These are phyloP conservation scores for Mirounga angustirostris DNA, from an alignment of 2,113 vertebrate genomes.

Conservation along the genomic window DNA sequence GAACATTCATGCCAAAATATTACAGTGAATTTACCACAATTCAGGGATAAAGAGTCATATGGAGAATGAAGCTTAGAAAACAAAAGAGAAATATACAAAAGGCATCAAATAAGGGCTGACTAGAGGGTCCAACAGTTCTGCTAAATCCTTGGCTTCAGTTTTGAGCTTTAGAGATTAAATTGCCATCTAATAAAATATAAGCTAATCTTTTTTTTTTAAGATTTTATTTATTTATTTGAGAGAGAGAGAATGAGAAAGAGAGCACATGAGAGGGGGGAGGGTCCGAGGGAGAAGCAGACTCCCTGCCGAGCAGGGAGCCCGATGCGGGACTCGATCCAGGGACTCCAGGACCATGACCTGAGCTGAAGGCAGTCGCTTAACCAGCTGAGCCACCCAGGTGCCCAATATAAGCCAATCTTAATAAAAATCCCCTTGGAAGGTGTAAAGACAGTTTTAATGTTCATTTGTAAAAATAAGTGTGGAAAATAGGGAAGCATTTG, in stretches of 20 bases:
- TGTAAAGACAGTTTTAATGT: neutral
- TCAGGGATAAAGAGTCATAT: neutral
- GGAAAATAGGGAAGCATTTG: neutral
- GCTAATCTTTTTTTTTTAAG: neutral
- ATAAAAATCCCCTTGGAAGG: neutral
- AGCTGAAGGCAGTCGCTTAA: no score
- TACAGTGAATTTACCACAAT: neutral
- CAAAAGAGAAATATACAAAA: neutral
- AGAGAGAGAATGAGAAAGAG: no score
- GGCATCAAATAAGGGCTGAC: neutral
- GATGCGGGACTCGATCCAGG: no score
- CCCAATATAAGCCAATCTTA: neutral
- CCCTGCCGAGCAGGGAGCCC: no score
- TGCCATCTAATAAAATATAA: conserved; percentile 15
- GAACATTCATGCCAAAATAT: neutral
- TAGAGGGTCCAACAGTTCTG: neutral
- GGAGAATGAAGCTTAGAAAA: neutral
- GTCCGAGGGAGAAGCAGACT: no score
- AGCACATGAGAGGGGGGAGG: no score
- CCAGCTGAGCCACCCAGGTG: no score
- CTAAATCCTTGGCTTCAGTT: neutral
- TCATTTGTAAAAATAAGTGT: conserved; percentile 34
- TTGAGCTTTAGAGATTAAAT: neutral
- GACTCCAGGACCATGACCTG: no score
- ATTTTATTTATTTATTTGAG: no score